Base-by-base conservation (phyloP, 2,113 vertebrate species). In the Pterocles orientalis region DNA sequence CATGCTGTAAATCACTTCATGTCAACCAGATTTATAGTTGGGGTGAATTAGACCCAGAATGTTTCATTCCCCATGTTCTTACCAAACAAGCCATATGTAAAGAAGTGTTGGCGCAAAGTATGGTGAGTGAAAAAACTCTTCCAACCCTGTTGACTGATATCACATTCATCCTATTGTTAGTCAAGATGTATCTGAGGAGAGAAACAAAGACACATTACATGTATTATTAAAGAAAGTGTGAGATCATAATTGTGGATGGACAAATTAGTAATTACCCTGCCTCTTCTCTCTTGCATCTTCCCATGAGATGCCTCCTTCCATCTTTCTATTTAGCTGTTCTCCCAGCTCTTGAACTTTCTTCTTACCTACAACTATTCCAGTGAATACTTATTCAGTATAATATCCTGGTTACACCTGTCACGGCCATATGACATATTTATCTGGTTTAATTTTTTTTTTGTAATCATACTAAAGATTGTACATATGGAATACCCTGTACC, bases 1-100 rank as follows among this genome's bases (percentile, higher is more conserved):
- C 65, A 81, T 91, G 70, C 24, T 62, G 28, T 61, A 95, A 82
- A 87, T 94, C 71, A 76, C 28, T 93, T 94, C 88, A 93, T 70
- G 51, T 77, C 91, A 92, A 77, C 41, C 71, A 92, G 70, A 94
- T 86, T 86, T 94, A 70, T 41, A 88, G 62, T 19, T 82, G 82
- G 62, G 66, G 47, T 77, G 79, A 95, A 86, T 93, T 34, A 29
- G 58, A 87, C 57, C 29, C 94, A 90, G 87, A 82, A 88, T 47
- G 48, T 76, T 70, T 92, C 62, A 47, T 72, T 88, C 69, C 48
- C 34, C 29, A 1, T 12, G 53, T 76, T 92, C 62, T 71, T 70
- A 90, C 62, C 45, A 82, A 90, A 94, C 12, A 95, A 90, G 48
- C 43, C 70, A 51, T 73, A 72, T 48, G 69, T 66, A 93, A 71